Percentiles rank a stretch among this genome's conserved stretches.
Conservation (phyloP, 2,888 invertebrate genomes). For the Diaperis boleti region DNA sequence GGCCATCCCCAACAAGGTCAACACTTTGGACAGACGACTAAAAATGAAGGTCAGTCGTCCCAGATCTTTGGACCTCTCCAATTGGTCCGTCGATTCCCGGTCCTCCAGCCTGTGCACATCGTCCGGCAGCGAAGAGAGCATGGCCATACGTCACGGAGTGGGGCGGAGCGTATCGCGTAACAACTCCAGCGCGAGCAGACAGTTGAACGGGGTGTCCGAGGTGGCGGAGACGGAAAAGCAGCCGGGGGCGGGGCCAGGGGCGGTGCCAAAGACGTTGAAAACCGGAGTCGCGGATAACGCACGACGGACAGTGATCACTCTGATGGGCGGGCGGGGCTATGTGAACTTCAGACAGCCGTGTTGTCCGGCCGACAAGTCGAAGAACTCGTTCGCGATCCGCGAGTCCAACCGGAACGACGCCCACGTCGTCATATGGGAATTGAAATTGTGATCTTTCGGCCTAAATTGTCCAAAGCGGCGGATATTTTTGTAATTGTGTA, state of each 20-base stretch:
- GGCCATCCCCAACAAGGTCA: slow-evolving; percentile 85
- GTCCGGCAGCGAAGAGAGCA: slow-evolving; percentile 88
- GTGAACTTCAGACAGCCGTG: slow-evolving; percentile 86
- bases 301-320: slow-evolving; percentile 82
- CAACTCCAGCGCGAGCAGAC: slow-evolving; percentile 81
- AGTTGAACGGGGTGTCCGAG: slow-evolving; percentile 64
- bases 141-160: slow-evolving; percentile 73
- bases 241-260: slow-evolving; percentile 36
- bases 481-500: slow-evolving; percentile 48
- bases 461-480: slow-evolving; percentile 34
- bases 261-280: slow-evolving; percentile 54
- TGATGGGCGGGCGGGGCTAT: slow-evolving; percentile 91
- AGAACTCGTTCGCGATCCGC: slow-evolving; percentile 67
- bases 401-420: slow-evolving; percentile 87
- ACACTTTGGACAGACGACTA: slow-evolving; percentile 82
- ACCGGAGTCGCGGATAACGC: slow-evolving; percentile 61
- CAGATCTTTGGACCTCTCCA: slow-evolving; percentile 84
- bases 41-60: slow-evolving; percentile 87
- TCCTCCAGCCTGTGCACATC: slow-evolving; percentile 86
- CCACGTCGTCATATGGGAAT: slow-evolving; percentile 92
- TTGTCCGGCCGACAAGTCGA: slow-evolving; percentile 70
- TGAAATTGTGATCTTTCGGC: slow-evolving; percentile 75
- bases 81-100: slow-evolving; percentile 90
- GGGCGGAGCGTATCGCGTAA: slow-evolving; percentile 78
- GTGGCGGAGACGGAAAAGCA: slow-evolving; percentile 46